A percentile compares a stretch with the other conserved stretches of the same genome.
Conservation (phyloP, 2,113 vertebrate species). For the Brevimyrus niger region DNA sequence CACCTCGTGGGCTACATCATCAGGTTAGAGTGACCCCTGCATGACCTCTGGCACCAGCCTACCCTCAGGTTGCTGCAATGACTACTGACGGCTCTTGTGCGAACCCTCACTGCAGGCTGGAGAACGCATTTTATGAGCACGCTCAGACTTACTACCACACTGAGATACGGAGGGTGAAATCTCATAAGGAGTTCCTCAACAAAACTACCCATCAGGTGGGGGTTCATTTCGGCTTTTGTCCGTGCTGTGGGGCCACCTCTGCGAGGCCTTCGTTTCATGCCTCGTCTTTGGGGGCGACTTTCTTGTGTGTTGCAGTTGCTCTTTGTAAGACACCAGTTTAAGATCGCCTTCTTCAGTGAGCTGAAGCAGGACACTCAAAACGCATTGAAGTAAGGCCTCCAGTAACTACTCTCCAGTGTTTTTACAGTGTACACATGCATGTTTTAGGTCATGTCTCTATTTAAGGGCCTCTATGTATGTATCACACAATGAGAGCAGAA, state of each 20-base stretch:
- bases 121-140: conserved; percentile 98
- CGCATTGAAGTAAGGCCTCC: conserved; percentile 82
- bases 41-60: background rate
- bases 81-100: background rate
- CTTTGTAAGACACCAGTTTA: conserved; percentile 98
- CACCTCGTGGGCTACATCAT: conserved; percentile 98
- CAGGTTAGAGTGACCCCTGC: conserved; percentile 58
- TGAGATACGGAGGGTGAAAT: conserved; percentile 91
- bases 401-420: background rate
- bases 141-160: conserved; percentile 97
- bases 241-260: background rate
- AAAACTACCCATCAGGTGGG: conserved; percentile 97
- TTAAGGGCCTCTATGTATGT: background rate
- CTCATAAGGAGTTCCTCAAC: conserved; percentile 97
- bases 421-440: background rate
- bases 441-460: background rate
- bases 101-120: conserved; percentile 64
- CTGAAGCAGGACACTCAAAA: conserved; percentile 97
- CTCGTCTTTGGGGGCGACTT: background rate
- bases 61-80: background rate
- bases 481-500: background rate
- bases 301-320: conserved; percentile 71
- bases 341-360: conserved; percentile 97
- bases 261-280: background rate
- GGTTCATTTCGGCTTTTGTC: background rate